Evolutionary conservation across 2,113 vertebrate genomes (phyloP), one percentile per base, ranked within the genome.

Genomic region (Suncus etruscus): DNA sequence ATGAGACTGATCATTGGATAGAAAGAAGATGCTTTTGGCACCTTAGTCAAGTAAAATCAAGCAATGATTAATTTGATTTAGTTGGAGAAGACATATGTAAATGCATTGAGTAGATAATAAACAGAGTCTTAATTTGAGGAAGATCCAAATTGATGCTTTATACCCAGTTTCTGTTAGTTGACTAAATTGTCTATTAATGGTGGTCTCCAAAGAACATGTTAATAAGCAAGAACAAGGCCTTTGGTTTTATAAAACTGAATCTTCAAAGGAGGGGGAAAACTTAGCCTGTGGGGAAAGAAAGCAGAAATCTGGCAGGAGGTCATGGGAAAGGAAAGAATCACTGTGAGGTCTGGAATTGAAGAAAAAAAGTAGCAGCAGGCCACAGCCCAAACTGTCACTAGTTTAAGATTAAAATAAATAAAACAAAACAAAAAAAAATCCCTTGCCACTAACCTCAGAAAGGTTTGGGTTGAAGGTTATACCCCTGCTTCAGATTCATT

Each of bases 261-360:
- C 95, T 96, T 96, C 95, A 96, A 96, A 96, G 95, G 48, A 87
- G 39, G 31, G 73, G 48, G 91, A 90, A 39, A 86, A 75, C 73
- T 70, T 61, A 88, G 93, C 96, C 96, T 96, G 95, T 81, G 73
- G 93, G 96, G 95, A 96, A 94, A 92, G 94, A 92, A 93, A 93
- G 95, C 95, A 95, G 66, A 79, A 96, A 63, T 76, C 89, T 95
- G 94, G 84, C 91, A 84, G 78, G 83, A 96, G 94, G 95, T 96
- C 94, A 94, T 96, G 95, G 92, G 96, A 96, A 96, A 96, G 96
- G 96, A 95, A 96, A 94, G 93, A 66, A 82, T 95, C 94, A n/a
- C 94, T 50, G 31, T 96, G 91, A 94, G 93, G 92, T 95, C 84
- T 95, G 94, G 89, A 82, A 58, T 85, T 75, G 50, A 78, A 92